These are phyloP conservation scores for Meloidogyne hapla DNA, from an alignment of 1,140 invertebrate genomes.

Conservation along the genomic window DNA sequence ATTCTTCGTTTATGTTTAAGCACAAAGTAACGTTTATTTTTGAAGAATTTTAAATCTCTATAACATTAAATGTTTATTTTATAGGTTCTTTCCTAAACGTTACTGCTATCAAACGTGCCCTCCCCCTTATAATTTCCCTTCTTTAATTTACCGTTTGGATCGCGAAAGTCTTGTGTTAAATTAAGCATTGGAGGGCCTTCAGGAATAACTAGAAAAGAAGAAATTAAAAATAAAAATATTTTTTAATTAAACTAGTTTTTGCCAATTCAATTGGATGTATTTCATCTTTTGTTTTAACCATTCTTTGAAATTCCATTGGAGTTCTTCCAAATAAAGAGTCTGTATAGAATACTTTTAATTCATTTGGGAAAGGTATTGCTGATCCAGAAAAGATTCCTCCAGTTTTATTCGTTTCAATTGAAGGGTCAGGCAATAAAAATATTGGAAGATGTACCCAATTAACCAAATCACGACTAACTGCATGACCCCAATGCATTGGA, in stretches of 20 bases:
- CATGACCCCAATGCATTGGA: slow-evolving; percentile 34
- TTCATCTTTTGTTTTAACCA: slow-evolving; percentile 10
- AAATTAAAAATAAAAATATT: slow-evolving; percentile 4
- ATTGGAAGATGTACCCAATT: slow-evolving; percentile 34
- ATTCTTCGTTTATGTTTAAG: no score
- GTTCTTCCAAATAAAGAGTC: slow-evolving; percentile 15
- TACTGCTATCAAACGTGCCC: no score
- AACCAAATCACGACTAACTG: slow-evolving; percentile 23
- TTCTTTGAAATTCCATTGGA: slow-evolving; percentile 20
- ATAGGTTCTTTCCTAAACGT: no score
- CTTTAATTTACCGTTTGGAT: slow-evolving; percentile 13
- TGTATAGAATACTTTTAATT: slow-evolving; percentile 28
- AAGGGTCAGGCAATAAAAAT: slow-evolving; percentile 28
- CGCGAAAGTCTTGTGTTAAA: slow-evolving; percentile 28
- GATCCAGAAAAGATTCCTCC: slow-evolving; percentile 33
- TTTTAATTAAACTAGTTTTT: background rate
- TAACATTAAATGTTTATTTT: no score
- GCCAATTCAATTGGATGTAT: slow-evolving; percentile 17
- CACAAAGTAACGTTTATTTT: no score
- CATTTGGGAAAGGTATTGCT: slow-evolving; percentile 5
- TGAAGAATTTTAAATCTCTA: no score
- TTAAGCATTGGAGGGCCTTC: slow-evolving; percentile 8
- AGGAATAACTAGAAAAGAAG: background rate
- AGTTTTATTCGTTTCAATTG: background rate
- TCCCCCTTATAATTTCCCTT: no score